Base-by-base conservation (phyloP, 1,140 invertebrate species). In the Neotoxoptera formosana region DNA sequence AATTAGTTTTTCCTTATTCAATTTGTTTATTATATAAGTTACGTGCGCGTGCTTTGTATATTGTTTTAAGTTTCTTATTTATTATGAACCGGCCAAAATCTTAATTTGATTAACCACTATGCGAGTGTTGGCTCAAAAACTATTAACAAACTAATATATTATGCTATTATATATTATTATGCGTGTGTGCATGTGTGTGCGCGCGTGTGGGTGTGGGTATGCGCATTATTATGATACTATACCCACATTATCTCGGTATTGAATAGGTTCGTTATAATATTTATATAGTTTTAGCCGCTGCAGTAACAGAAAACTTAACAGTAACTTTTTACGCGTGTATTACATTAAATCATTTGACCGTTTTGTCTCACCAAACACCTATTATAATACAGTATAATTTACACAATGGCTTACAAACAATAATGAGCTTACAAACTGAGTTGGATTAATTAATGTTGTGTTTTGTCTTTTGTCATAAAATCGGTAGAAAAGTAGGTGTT, bases 131-230 rank as follows among this genome's bases (percentile, higher is more conserved):
- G 47, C n/a, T 48, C 47, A 88, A 88, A 51, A 88, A 88, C 86
- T 88, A 51, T 47, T 51, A 88, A 88, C 86, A n/a, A 88, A 88
- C 86, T 88, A 88, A 34, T 51, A 88, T 34, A 47, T 30, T 53
- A 23, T n/a, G n/a, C 17, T 17, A 14, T 17, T 17, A 86, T 47
- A 84, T 14, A 47, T 48, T 14, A 47, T 48, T 87, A 48, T 48
- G 25, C 14, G 11, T 7, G 9, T 14, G 41, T 7, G 11, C 30
- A 23, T 86, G 41, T 14, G 14, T 30, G 45, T 86, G 45, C 25
- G 9, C 11, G n/a, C 6, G 30, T 81, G n/a, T 81, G n/a, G n/a
- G 34, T 7, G n/a, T 36, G 30, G 4, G 76, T 7, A 8, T 36
- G 34, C 76, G 30, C 23, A 86, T 34, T 76, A 76, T 86, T 76